A percentile compares a stretch with the other conserved stretches of the same genome.
These are phyloP conservation scores for Zaprionus inermis DNA, from an alignment of 1,140 invertebrate species.

Conservation along the genomic window DNA sequence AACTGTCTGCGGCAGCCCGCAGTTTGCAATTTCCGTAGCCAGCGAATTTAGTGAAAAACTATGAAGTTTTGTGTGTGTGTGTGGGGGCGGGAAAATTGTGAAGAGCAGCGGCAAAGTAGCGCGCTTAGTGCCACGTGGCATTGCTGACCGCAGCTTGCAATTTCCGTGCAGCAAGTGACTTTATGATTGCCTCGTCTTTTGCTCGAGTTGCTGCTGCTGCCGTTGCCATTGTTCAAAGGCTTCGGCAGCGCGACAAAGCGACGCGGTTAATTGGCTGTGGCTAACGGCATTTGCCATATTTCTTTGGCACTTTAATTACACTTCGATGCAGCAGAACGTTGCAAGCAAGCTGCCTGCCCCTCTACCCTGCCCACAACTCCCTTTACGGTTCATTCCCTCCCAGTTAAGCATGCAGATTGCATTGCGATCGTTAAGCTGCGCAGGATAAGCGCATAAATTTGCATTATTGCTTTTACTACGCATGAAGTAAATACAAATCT, in stretches of 20 bases:
- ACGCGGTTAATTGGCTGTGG: constrained; percentile 63
- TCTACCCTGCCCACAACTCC: background rate
- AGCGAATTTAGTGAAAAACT: constrained; percentile 12
- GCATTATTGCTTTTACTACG: constrained; percentile 36
- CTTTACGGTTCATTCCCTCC: background rate
- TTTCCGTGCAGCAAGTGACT: constrained; percentile 75
- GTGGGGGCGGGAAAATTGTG: background rate
- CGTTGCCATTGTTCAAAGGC: constrained; percentile 50
- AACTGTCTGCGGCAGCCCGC: background rate
- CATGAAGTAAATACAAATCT: too few species aligned
- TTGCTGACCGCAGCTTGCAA: constrained; percentile 71
- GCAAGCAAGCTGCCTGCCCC: background rate
- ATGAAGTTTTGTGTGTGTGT: background rate
- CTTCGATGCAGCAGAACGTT: constrained; percentile 30
- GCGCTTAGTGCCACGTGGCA: constrained; percentile 44
- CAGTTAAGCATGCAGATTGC: constrained; percentile 5
- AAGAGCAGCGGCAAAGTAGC: background rate
- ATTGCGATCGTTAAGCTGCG: constrained; percentile 48
- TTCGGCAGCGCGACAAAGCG: constrained; percentile 6
- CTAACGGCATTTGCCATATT: constrained; percentile 47
- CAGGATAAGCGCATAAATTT: constrained; percentile 56
- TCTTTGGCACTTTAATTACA: constrained; percentile 69
- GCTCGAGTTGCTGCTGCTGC: background rate
- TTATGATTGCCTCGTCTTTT: constrained; percentile 66
- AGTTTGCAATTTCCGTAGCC: constrained; percentile 10